A percentile compares a stretch with the other conserved stretches of the same genome.
Conservation (phyloP, 2,113 vertebrate species). For the Albula goreensis region DNA sequence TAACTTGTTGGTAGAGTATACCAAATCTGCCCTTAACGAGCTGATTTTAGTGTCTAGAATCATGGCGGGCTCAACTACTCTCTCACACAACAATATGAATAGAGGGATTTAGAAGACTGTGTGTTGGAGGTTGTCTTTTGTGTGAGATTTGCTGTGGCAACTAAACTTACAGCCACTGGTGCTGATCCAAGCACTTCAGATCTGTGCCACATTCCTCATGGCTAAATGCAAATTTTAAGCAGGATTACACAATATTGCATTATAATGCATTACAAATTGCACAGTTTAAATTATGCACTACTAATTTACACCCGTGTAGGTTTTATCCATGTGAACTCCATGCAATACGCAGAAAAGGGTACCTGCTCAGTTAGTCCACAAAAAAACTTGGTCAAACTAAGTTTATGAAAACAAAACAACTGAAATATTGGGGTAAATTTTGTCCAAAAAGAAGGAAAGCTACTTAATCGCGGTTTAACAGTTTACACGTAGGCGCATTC, state of each 20-base stretch:
- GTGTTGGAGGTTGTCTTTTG: conserved; percentile 54
- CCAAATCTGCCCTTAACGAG: not conserved
- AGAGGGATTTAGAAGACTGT: conserved; percentile 53
- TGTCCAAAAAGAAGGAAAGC: no score
- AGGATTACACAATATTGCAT: not conserved
- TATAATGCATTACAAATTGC: not conserved
- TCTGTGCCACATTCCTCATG: not conserved
- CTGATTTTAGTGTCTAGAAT: not conserved
- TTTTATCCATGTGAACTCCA: no score
- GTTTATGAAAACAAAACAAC: no score
- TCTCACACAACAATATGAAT: conserved; percentile 39
- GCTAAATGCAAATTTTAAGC: not conserved
- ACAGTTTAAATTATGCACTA: no score
- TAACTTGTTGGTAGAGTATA: not conserved
- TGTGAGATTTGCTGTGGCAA: conserved; percentile 45
- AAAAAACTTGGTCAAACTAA: no score
- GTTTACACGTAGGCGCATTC: no score
- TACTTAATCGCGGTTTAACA: no score
- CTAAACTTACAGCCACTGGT: conserved; percentile 38
- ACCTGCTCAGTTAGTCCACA: no score
- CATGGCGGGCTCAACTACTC: not conserved
- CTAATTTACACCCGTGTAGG: no score
- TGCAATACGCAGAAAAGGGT: no score
- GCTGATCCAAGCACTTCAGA: conserved; percentile 41
- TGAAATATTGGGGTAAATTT: no score